Percentiles rank a stretch among this genome's conserved stretches.
These are phyloP conservation scores for Drosophila glabriapex DNA, from an alignment of 2,888 invertebrate genomes.

Conservation along the genomic window DNA sequence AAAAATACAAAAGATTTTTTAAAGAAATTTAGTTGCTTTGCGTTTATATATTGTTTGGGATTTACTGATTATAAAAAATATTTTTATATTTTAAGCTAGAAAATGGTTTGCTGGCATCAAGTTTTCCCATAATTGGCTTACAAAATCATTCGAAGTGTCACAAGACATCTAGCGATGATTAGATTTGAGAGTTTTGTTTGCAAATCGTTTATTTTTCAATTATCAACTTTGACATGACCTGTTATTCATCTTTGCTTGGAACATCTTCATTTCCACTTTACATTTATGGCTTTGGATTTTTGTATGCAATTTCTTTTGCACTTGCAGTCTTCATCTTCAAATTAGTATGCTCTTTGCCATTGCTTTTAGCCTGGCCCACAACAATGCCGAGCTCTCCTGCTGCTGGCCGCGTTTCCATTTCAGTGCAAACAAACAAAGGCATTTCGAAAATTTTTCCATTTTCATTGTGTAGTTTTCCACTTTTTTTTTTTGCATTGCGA, in stretches of 20 bases:
- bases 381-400: conserved; percentile 47
- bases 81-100: neutral
- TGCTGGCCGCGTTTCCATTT: conserved; percentile 64
- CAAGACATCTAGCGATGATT: neutral
- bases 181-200: too few species aligned
- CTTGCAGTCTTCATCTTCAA: conserved; percentile 38
- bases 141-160: neutral
- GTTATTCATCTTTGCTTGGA: neutral
- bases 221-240: neutral
- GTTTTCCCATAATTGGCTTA: neutral
- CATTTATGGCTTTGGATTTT: conserved; percentile 5
- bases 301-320: conserved; percentile 1
- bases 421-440: conserved; percentile 71
- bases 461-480: conserved; percentile 26
- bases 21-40: neutral
- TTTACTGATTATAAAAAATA: neutral
- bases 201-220: neutral
- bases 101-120: neutral
- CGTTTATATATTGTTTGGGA: neutral
- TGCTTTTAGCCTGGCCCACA: conserved; percentile 38
- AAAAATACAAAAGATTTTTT: neutral
- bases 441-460: conserved; percentile 62
- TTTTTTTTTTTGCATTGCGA: conserved; percentile 8
- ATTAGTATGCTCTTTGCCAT: conserved; percentile 46
- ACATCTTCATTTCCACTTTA: neutral